Conservation (phyloP, 2,113 vertebrate genomes). For the Nothoprocta perdicaria region DNA sequence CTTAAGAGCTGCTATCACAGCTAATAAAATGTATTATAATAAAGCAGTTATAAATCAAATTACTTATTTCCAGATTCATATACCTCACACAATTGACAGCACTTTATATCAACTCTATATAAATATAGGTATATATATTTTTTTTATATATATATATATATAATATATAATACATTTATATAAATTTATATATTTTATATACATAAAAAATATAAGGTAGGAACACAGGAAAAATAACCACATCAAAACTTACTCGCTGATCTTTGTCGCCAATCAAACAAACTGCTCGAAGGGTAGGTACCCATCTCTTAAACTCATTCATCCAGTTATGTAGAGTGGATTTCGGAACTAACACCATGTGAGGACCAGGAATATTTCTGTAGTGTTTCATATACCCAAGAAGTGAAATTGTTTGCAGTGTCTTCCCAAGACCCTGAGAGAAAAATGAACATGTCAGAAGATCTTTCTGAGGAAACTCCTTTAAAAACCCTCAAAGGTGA, state of each 20-base stretch:
- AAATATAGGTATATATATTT: too few species aligned
- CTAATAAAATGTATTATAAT: fast-evolving
- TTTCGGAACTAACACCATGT: conserved; percentile 98
- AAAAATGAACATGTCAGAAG: not conserved
- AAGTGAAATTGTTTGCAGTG: conserved; percentile 96
- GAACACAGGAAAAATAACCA: not conserved
- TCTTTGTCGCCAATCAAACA: conserved; percentile 96
- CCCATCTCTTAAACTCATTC: conserved; percentile 99
- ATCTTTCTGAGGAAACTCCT: not conserved
- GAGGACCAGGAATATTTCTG: conserved; percentile 97
- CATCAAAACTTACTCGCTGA: conserved; percentile 83
- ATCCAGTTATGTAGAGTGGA: conserved; percentile 99
- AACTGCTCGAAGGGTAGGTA: conserved; percentile 94
- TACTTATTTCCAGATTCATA: not conserved
- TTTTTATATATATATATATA: too few species aligned
- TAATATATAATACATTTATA: too few species aligned
- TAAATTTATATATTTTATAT: too few species aligned
- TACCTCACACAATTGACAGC: not conserved
- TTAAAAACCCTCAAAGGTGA: not conserved
- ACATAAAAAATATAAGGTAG: too few species aligned
- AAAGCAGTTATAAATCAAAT: not conserved
- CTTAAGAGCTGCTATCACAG: not conserved
- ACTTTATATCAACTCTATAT: not conserved
- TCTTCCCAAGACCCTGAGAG: conserved; percentile 94
- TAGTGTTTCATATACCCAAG: conserved; percentile 99